A percentile compares a stretch with the other conserved stretches of the same genome.
Conservation (phyloP, 1,140 invertebrate species). For the Camponotus vicinus region DNA sequence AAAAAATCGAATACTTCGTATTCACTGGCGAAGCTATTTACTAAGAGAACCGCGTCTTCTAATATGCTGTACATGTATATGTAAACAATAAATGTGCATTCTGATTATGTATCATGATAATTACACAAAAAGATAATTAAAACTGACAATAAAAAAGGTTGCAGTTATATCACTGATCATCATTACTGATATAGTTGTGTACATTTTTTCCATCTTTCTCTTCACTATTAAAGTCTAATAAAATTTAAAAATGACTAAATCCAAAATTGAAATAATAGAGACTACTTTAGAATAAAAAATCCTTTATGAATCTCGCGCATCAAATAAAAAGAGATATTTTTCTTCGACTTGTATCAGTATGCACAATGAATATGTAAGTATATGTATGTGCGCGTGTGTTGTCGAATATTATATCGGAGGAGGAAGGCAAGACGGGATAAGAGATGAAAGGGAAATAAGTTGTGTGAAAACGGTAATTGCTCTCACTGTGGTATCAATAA, state of each 20-base stretch:
- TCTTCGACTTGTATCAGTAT: background rate
- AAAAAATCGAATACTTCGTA: background rate
- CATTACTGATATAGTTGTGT: too few species aligned
- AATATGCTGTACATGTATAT: slow-evolving; percentile 14
- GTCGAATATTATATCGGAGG: background rate
- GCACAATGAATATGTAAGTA: slow-evolving; percentile 10
- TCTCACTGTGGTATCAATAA: slow-evolving; percentile 76
- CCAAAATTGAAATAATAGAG: background rate
- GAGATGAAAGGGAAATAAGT: slow-evolving; percentile 40
- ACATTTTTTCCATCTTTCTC: background rate
- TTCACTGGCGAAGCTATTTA: background rate
- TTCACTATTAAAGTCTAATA: background rate
- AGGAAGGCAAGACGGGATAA: background rate
- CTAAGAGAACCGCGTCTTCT: slow-evolving; percentile 25
- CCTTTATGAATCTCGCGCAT: background rate
- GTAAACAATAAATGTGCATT: slow-evolving; percentile 13
- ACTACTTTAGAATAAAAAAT: background rate
- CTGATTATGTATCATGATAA: background rate
- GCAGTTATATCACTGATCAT: background rate
- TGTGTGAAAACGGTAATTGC: slow-evolving; percentile 66
- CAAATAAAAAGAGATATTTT: background rate
- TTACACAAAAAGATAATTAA: background rate
- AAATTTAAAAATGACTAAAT: background rate
- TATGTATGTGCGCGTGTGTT: slow-evolving; percentile 32
- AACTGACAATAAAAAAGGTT: background rate